Evolutionary conservation across 2,113 vertebrate species (phyloP).

Genomic region (Limanda limanda): DNA sequence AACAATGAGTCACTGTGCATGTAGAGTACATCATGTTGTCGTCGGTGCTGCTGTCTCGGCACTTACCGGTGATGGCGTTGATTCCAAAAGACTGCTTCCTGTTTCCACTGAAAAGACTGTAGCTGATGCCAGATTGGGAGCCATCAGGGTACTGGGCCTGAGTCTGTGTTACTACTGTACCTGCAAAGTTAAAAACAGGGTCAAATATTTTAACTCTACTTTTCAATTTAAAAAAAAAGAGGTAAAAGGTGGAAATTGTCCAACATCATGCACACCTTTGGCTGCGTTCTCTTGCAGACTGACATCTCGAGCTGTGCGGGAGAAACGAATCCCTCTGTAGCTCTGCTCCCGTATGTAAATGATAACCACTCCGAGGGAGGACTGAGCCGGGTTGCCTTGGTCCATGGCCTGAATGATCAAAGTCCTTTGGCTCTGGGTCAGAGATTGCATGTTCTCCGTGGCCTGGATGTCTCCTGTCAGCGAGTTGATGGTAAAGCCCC

Average conservation of each 20-base stretch:
- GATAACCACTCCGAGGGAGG: slow-evolving; percentile 91
- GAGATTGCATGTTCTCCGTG: slow-evolving; percentile 82
- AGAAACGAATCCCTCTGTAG: slow-evolving; percentile 89
- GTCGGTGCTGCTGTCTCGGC: not conserved
- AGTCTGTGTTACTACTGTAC: slow-evolving; percentile 86
- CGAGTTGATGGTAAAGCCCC: slow-evolving; percentile 91
- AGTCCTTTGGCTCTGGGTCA: slow-evolving; percentile 88
- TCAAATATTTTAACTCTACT: slow-evolving; percentile 1
- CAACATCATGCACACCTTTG: slow-evolving; percentile 83
- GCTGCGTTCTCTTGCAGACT: slow-evolving; percentile 90
- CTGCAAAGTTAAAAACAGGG: slow-evolving; percentile 72
- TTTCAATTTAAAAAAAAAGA: not conserved
- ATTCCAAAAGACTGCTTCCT: slow-evolving; percentile 89
- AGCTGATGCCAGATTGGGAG: slow-evolving; percentile 87
- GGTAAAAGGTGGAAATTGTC: not conserved
- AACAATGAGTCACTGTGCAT: slow-evolving; percentile 6
- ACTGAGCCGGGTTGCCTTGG: slow-evolving; percentile 91
- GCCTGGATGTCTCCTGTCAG: slow-evolving; percentile 93
- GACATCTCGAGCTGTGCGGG: slow-evolving; percentile 85
- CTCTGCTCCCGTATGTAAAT: slow-evolving; percentile 90
- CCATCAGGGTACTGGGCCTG: slow-evolving; percentile 88
- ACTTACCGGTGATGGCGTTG: slow-evolving; percentile 89
- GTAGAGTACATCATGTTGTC: slow-evolving; percentile 1
- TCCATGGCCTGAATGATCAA: slow-evolving; percentile 95
- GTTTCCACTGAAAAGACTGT: slow-evolving; percentile 96